Evolutionary conservation across 2,113 vertebrate genomes (phyloP), one percentile per base, ranked within the genome.

Genomic region (Tetrax tetrax): DNA sequence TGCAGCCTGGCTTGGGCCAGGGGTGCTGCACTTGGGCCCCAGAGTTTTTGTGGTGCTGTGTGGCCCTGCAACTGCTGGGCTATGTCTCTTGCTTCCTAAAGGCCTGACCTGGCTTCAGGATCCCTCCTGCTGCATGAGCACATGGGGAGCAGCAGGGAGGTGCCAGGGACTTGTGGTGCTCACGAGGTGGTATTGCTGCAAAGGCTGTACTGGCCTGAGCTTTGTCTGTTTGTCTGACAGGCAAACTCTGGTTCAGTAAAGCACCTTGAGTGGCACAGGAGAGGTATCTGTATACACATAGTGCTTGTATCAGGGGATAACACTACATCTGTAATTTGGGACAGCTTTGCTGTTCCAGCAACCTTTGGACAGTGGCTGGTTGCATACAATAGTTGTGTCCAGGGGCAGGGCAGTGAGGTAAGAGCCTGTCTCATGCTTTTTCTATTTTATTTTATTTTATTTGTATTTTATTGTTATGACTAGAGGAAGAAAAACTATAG

Each of bases 1-100:
- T 22, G 17, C 41, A 64, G 43, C 35, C 37, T 45, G 13, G 33
- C 78, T 24, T 16, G 35, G 21, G 21, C 48, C 33, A 28, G 33
- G 24, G 12, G 6, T 31, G 27, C 51, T 54, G 51, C 6, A 7
- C 35, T 43, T 25, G 8, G 7, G 9, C 8, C 48, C 48, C 56
- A 25, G 63, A 10, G 18, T 19, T 68, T 91, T 75, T n/a, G 13
- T 4, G 43, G 29, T 25, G 28, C 31, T 29, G 31, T 17, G 43
- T 1, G 2, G 48, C 37, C 37, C 60, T 5, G 37, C 53, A 53
- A 20, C n/a, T 0, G 1, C 48, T 27, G 72, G 25, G 12, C 43
- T 64, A n/a, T n/a, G 31, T n/a, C 22, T 75, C 2, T 2, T 38
- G 20, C 43, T 69, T 47, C 33, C 37, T 27, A 5, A 54, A 48